Evolutionary conservation across 1,140 invertebrate species (phyloP).

Genomic region (Heterodera schachtii): DNA sequence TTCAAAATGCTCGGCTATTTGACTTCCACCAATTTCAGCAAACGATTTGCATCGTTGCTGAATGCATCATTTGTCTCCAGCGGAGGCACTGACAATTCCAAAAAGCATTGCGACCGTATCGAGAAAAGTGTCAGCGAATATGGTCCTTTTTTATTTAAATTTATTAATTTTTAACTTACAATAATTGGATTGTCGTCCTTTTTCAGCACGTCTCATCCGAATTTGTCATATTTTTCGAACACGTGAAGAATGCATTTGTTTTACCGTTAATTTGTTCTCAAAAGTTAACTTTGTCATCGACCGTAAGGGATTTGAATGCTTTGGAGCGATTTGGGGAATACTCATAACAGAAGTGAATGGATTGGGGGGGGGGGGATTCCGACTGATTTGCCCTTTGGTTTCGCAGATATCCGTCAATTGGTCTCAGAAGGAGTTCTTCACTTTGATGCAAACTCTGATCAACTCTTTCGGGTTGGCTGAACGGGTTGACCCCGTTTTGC

Average conservation of each 20-base stretch:
- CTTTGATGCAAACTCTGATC: slow-evolving; percentile 28
- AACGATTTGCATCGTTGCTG: slow-evolving; percentile 11
- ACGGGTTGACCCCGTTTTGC: neutral
- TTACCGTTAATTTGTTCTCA: slow-evolving; percentile 4
- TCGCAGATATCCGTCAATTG: slow-evolving; percentile 22
- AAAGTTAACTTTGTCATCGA: neutral
- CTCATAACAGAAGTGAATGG: slow-evolving; percentile 12
- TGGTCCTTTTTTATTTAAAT: neutral
- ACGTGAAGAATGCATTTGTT: neutral
- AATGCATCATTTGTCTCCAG: neutral
- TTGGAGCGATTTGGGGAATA: slow-evolving; percentile 20
- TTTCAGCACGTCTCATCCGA: slow-evolving; percentile 5
- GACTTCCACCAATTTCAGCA: slow-evolving; percentile 7
- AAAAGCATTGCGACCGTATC: neutral
- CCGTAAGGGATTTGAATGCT: neutral
- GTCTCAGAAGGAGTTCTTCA: slow-evolving; percentile 16
- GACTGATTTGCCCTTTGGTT: neutral
- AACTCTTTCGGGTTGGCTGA: slow-evolving; percentile 3
- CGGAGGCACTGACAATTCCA: neutral
- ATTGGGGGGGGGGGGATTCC: no score
- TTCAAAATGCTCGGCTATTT: slow-evolving; percentile 10
- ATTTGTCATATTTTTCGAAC: slow-evolving; percentile 3
- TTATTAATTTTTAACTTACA: neutral
- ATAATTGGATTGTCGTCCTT: neutral
- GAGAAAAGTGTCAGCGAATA: neutral